phyloP scores from a whole-genome alignment of 1,140 invertebrate species.

The Phymorhynchus buccinoides region DNA sequence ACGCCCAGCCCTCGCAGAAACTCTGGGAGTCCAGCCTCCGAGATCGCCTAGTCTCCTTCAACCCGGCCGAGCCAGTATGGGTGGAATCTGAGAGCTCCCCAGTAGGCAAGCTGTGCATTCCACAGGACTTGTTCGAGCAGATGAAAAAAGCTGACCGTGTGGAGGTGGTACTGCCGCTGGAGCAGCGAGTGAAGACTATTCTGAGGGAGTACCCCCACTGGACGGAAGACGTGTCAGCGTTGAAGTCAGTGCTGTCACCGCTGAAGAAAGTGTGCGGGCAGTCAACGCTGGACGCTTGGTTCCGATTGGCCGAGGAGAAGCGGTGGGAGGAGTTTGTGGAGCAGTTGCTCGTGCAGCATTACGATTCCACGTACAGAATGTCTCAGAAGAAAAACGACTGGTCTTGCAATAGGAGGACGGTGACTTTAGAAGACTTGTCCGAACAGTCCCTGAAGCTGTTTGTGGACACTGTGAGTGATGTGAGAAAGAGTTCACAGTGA shows the following conservation, averaged over 20 bases:
- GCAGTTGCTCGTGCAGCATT: slow-evolving; percentile 55
- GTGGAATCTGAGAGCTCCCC: slow-evolving; percentile 59
- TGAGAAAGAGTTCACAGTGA: not conserved
- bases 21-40: slow-evolving; percentile 50
- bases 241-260: slow-evolving; percentile 44
- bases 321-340: slow-evolving; percentile 58
- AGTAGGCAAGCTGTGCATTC: slow-evolving; percentile 54
- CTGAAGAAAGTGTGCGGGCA: slow-evolving; percentile 43
- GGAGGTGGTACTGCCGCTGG: slow-evolving; percentile 50
- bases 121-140: slow-evolving; percentile 46
- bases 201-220: slow-evolving; percentile 55
- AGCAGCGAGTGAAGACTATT: slow-evolving; percentile 57
- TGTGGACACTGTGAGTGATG: not conserved
- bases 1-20: slow-evolving; percentile 58
- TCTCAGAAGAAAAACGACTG: slow-evolving; percentile 53
- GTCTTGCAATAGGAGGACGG: slow-evolving; percentile 36
- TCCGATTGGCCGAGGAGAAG: slow-evolving; percentile 46
- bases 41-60: slow-evolving; percentile 44
- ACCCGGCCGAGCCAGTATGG: slow-evolving; percentile 52
- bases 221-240: slow-evolving; percentile 50
- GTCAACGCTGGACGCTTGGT: slow-evolving; percentile 48
- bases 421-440: slow-evolving; percentile 38
- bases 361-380: slow-evolving; percentile 55
- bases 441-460: slow-evolving; percentile 23
- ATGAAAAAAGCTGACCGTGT: slow-evolving; percentile 48